Base-by-base conservation (phyloP, 2,113 vertebrate genomes). In the Planiliza haematocheilus region DNA sequence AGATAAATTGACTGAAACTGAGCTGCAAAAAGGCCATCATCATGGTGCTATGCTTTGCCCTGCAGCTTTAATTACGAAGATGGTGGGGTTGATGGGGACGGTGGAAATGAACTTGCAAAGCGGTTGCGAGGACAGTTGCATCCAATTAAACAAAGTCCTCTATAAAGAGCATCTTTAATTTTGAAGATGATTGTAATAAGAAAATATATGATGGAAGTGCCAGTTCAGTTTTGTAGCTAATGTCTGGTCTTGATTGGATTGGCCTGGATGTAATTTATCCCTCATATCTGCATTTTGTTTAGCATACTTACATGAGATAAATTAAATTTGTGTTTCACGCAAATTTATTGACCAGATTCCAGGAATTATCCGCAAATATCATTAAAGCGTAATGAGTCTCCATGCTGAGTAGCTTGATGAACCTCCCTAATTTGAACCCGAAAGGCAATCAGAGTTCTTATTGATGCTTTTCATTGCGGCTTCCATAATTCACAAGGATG, bases 331-430 rank as follows among this genome's bases (percentile, higher is more conserved):
- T 10, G 13, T 48, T 58, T 71, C n/a, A 14, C 49, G 30, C 43
- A 74, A 65, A 70, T 85, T 78, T 78, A 87, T 82, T 85, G 79
- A 68, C 56, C 61, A 45, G 64, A 77, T 77, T 55, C 52, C 24
- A 37, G 70, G 73, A 77, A 52, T 74, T 65, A 60, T 78, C 52
- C 63, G 64, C 42, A 69, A 60, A 81, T 69, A 63, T 70, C 49
- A 88, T 81, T 85, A 81, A 78, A 76, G 59, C 50, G 13, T 70
- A 86, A 85, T 81, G 63, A 63, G 36, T 76, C 55, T 72, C 37
- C 70, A 49, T 76, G 86, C 80, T 78, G 73, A 72, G 82, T 39
- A 82, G 60, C 64, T 59, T 70, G 79, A 82, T 77, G 38, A 83
- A 76, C 59, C 50, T 61, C 59, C 65, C 24, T n/a, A 41, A 52